Base-by-base conservation (phyloP, 2,888 invertebrate species). In the Pheosia tremula region DNA sequence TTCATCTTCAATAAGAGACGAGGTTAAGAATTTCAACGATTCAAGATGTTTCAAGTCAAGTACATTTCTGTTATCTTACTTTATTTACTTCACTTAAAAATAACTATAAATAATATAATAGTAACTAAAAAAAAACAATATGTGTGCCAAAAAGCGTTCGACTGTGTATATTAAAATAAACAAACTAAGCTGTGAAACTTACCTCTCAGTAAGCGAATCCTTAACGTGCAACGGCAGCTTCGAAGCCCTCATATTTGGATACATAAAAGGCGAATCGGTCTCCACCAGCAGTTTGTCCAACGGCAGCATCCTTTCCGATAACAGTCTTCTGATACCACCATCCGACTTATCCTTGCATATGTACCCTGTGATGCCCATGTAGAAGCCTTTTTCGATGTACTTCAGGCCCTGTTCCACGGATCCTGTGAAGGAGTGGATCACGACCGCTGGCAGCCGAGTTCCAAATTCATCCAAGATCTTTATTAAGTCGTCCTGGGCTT, bases 191-290 rank as follows among this genome's bases (percentile, higher is more conserved):
- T 43, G 11, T 0, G 11, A n/a, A 9, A 59, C 84, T 74, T 11
- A 97, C 95, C 97, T 95, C 90, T 98, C 97, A 38, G 98, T 98
- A 64, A 98, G 94, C 67, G 96, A 96, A 83, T 97, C 97, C 93
- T 98, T 98, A 36, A 98, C 97, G 82, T 97, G 96, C 77, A 96
- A 91, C 55, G 98, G 98, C 81, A 99, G 91, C 88, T 98, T 98
- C 43, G 98, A 98, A 67, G 98, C 98, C 82, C 98, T 95, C 68
- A 98, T 97, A 88, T 99, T 98, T 3, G 98, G 98, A 87, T 98
- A 99, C 98, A 98, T 98, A 84, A 98, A 99, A 3, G 99, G 98
- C 0, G 98, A 97, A 89, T 99, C 98, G 0, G 98, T 98, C 89
- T 98, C 98, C 5, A 99, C 96, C 63, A 99, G 88, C 75, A 98